Base-by-base conservation (phyloP, 2,888 invertebrate genomes). In the Aproaerema taeniolella region DNA sequence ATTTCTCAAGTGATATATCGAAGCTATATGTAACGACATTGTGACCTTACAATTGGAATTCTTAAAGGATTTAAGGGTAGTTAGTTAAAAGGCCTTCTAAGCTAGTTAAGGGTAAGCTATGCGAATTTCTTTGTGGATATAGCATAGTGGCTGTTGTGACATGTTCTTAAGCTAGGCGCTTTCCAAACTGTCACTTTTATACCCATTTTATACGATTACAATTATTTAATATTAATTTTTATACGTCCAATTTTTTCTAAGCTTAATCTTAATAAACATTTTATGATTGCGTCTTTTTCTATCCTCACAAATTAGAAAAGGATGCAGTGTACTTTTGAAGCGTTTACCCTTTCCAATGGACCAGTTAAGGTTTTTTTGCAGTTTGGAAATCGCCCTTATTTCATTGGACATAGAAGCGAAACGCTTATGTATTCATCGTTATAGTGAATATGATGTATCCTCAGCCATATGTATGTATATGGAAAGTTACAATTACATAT, bases 31-130 rank as follows among this genome's bases (percentile, higher is more conserved):
- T n/a, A 26, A 71, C 74, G 70, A 78, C 76, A 80, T 72, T 69
- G 80, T 83, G 83, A 80, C 81, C 81, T 83, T 83, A 73, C 70
- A 72, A 71, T 71, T 69, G 79, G 77, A 78, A 82, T 83, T 82
- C 73, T 77, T 73, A 70, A 81, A 76, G 76, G 78, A 79, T 74
- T 63, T 82, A 82, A 83, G 82, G 75, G 77, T 83, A 82, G 82
- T 60, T 81, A 80, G 75, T 69, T 68, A 73, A 73, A 82, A 67
- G 83, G 85, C 85, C 85, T 85, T 85, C 70, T 70, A 70, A 68
- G 57, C 58, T 80, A 78, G 70, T 63, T 77, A 72, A 73, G 69
- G 55, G 70, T 69, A 68, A 67, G 76, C 73, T 74, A 62, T 69
- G 73, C 69, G 60, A 64, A 57, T 67, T 61, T 58, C 58, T 71